These are phyloP conservation scores for Mesoclemmys tuberculata DNA, from an alignment of 2,113 vertebrate species.

Conservation along the genomic window DNA sequence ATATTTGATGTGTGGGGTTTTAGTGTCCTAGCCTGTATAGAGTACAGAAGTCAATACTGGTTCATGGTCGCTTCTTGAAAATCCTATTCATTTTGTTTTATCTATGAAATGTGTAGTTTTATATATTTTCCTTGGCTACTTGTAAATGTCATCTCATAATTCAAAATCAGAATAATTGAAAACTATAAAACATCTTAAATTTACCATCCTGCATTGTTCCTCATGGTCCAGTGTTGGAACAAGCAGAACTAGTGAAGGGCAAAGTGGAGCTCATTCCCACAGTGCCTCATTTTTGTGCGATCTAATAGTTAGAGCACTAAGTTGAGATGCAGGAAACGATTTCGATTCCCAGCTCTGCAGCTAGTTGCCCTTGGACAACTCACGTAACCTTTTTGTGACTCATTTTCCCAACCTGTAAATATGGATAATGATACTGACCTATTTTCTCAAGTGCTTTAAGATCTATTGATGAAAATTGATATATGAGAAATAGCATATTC, in stretches of 20 bases:
- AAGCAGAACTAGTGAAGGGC: background rate
- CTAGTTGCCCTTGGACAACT: background rate
- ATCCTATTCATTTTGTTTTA: background rate
- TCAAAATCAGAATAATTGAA: background rate
- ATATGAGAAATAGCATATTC: too few relatives aligned
- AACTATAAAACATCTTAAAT: background rate
- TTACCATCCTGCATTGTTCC: background rate
- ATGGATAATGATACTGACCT: too few relatives aligned
- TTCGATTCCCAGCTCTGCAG: background rate
- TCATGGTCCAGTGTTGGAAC: background rate
- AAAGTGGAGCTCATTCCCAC: background rate
- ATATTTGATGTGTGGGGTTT: background rate
- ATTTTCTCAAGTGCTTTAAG: background rate
- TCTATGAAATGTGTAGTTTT: background rate
- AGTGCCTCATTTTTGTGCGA: accelerated
- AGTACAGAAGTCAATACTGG: background rate
- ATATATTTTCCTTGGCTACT: background rate
- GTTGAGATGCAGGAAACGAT: background rate
- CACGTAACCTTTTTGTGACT: background rate
- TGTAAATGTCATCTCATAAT: background rate
- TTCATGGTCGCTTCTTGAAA: background rate
- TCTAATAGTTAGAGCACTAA: accelerated
- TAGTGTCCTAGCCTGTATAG: background rate
- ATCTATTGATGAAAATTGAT: background rate
- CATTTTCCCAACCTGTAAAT: background rate